These are phyloP conservation scores for Chelon auratus DNA, from an alignment of 2,797 vertebrate genomes.

Conservation along the genomic window DNA sequence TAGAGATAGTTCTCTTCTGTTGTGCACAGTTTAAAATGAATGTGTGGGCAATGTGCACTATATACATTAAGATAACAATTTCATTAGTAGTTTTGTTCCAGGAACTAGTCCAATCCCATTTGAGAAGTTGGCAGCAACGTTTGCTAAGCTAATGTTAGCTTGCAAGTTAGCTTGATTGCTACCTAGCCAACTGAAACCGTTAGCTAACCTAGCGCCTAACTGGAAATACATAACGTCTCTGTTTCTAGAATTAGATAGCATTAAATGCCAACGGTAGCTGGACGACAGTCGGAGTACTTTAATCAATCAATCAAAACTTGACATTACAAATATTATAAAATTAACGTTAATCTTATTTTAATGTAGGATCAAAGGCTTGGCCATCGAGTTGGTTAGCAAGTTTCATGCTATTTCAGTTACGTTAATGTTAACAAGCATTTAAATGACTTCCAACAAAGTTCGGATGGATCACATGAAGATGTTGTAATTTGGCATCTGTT, in stretches of 20 bases:
- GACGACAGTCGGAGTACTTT: rapidly evolving
- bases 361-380: slow-evolving; percentile 58
- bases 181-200: slow-evolving; percentile 49
- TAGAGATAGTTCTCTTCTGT: rapidly evolving
- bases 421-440: slow-evolving; percentile 11
- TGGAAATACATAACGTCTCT: slow-evolving; percentile 11
- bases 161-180: slow-evolving; percentile 57
- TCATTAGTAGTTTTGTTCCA: slow-evolving; percentile 49
- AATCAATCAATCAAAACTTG: background rate
- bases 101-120: slow-evolving; percentile 78
- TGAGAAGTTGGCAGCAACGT: slow-evolving; percentile 74
- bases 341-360: slow-evolving; percentile 19
- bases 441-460: background rate
- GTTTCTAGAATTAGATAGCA: background rate
- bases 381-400: slow-evolving; percentile 68
- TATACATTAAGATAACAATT: background rate
- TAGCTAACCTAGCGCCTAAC: slow-evolving; percentile 29
- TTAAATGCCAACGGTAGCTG: background rate
- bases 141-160: slow-evolving; percentile 75
- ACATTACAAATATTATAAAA: background rate
- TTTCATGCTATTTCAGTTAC: slow-evolving; percentile 34
- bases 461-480: background rate
- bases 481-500: background rate
- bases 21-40: rapidly evolving
- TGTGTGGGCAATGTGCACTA: rapidly evolving